These are phyloP conservation scores for Proteles cristata DNA, from an alignment of 2,113 vertebrate genomes.

Conservation along the genomic window DNA sequence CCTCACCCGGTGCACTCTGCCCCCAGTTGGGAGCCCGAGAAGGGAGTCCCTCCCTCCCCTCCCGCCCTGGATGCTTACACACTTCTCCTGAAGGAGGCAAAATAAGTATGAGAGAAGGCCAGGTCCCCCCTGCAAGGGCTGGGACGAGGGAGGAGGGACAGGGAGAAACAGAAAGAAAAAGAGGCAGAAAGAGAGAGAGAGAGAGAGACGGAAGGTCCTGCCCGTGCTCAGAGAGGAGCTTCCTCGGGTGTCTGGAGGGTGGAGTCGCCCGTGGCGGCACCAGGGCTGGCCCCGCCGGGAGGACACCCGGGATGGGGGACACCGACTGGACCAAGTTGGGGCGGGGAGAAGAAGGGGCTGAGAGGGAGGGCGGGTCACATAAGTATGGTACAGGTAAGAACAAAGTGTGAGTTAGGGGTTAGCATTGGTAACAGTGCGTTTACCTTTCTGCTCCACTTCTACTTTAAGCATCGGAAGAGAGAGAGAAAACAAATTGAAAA, in stretches of 20 bases:
- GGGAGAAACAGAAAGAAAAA: conserved; percentile 65
- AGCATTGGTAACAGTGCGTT: conserved; percentile 92
- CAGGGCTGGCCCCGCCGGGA: conserved; percentile 50
- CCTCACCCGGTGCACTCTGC: not conserved
- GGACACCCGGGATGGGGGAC: conserved; percentile 63
- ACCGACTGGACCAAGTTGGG: conserved; percentile 69
- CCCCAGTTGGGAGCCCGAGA: conserved; percentile 38
- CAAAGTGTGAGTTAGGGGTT: conserved; percentile 94
- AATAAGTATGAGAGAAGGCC: conserved; percentile 59
- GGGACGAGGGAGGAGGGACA: conserved; percentile 49
- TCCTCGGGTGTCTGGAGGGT: conserved; percentile 65
- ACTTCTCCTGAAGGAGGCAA: conserved; percentile 79
- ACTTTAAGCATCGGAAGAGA: conserved; percentile 99
- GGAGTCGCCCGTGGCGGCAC: conserved; percentile 77
- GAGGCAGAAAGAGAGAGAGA: conserved; percentile 47
- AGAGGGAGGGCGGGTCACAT: conserved; percentile 88
- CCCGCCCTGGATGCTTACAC: conserved; percentile 65
- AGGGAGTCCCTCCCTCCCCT: conserved; percentile 48
- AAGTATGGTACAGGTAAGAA: conserved; percentile 92
- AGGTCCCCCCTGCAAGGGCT: conserved; percentile 40
- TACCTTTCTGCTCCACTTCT: conserved; percentile 99
- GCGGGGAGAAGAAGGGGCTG: conserved; percentile 65
- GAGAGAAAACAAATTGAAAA: conserved; percentile 94
- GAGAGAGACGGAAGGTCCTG: conserved; percentile 63
- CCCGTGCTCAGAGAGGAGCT: conserved; percentile 64